phyloP scores from a whole-genome alignment of 2,797 vertebrate species.

The Sebastes diploproa region DNA sequence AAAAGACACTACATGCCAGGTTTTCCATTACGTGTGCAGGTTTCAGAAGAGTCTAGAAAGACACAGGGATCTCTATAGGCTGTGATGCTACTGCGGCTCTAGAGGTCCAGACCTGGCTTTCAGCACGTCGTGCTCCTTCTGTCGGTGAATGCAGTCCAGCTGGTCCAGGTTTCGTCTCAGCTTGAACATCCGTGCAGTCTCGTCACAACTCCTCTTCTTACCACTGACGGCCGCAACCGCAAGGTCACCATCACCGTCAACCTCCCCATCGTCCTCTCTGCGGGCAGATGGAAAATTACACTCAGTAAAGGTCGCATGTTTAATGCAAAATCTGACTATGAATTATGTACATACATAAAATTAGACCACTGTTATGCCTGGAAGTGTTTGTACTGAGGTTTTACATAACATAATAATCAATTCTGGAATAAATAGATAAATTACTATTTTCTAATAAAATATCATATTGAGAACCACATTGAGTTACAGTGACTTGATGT shows the following conservation, averaged over 20 bases:
- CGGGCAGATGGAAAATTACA: slow-evolving; percentile 32
- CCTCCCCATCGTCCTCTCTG: slow-evolving; percentile 67
- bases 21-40: neutral
- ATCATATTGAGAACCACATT: neutral
- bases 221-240: neutral
- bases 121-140: slow-evolving; percentile 80
- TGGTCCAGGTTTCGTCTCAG: slow-evolving; percentile 80
- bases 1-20: neutral
- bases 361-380: neutral
- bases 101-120: slow-evolving; percentile 82
- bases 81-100: slow-evolving; percentile 20
- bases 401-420: neutral
- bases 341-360: neutral
- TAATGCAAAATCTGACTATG: slow-evolving; percentile 5
- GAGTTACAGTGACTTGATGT: neutral
- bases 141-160: slow-evolving; percentile 74
- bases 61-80: slow-evolving; percentile 2
- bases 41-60: slow-evolving; percentile 2
- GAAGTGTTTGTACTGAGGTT: neutral
- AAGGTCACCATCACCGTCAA: neutral
- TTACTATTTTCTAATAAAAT: neutral
- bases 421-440: neutral
- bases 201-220: slow-evolving; percentile 47
- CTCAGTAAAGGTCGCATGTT: slow-evolving; percentile 6
- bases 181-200: slow-evolving; percentile 71